Evolutionary conservation across 2,113 vertebrate genomes (phyloP).

Genomic region (Cichladusa arquata): DNA sequence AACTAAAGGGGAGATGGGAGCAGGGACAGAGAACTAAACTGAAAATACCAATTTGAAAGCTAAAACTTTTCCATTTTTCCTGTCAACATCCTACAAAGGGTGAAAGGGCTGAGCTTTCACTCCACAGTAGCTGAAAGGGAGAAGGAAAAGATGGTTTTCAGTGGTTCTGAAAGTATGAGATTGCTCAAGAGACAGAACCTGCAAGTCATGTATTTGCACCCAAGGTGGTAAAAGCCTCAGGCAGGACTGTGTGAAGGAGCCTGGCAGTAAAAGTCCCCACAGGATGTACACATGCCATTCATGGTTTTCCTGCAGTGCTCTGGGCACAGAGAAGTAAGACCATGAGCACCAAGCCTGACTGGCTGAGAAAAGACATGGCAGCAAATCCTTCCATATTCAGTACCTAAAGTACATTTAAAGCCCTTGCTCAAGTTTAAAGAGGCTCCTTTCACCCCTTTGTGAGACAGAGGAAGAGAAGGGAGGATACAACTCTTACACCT

Average conservation of each 20-base stretch:
- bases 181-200: background rate
- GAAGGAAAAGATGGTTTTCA: background rate
- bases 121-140: background rate
- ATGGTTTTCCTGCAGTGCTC: background rate
- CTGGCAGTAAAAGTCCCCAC: background rate
- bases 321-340: background rate
- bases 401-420: background rate
- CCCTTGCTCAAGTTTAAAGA: background rate
- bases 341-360: background rate
- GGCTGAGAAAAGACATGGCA: background rate
- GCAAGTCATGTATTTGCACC: background rate
- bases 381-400: background rate
- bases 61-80: background rate
- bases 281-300: rapidly evolving
- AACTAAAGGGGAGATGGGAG: background rate
- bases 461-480: background rate
- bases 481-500: background rate
- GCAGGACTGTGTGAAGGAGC: background rate
- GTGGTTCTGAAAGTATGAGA: background rate
- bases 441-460: background rate
- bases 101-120: background rate
- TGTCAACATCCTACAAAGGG: background rate
- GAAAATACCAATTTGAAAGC: background rate
- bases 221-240: background rate
- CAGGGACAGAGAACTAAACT: background rate